A percentile compares a stretch with the other conserved stretches of the same genome.
These are phyloP conservation scores for Dasypus novemcinctus DNA, from an alignment of 2,113 vertebrate genomes.

Conservation along the genomic window DNA sequence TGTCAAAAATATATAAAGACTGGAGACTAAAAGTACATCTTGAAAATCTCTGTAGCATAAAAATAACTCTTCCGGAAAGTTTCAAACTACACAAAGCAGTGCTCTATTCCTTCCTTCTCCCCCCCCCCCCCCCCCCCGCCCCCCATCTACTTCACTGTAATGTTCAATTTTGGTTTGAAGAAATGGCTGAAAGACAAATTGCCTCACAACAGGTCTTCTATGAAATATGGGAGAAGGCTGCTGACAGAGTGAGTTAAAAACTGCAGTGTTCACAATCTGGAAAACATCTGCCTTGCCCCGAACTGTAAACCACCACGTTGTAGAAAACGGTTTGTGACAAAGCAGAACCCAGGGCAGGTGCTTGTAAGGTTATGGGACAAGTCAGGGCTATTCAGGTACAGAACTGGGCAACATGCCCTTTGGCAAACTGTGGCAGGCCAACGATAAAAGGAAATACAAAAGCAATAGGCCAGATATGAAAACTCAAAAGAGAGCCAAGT, in stretches of 20 bases:
- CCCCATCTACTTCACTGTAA: slow-evolving; percentile 50
- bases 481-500: not conserved
- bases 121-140: not conserved
- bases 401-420: not conserved
- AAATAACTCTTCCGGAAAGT: slow-evolving; percentile 55
- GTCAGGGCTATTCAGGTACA: slow-evolving; percentile 54
- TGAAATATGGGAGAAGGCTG: slow-evolving; percentile 64
- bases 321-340: slow-evolving; percentile 69
- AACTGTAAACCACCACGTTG: slow-evolving; percentile 37
- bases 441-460: slow-evolving; percentile 27
- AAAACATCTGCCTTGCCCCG: slow-evolving; percentile 72
- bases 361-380: slow-evolving; percentile 42
- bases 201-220: slow-evolving; percentile 69
- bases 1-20: slow-evolving; percentile 31
- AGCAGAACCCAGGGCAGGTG: slow-evolving; percentile 39
- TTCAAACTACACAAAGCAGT: slow-evolving; percentile 11
- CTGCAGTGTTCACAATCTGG: slow-evolving; percentile 70
- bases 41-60: slow-evolving; percentile 52
- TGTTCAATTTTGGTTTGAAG: slow-evolving; percentile 71
- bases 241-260: slow-evolving; percentile 67
- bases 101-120: not conserved
- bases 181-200: slow-evolving; percentile 76
- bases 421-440: slow-evolving; percentile 26
- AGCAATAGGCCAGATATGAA: slow-evolving; percentile 26
- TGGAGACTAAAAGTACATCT: slow-evolving; percentile 44